These are phyloP conservation scores for Diaprepes abbreviatus DNA, from an alignment of 2,888 invertebrate genomes.

Conservation along the genomic window DNA sequence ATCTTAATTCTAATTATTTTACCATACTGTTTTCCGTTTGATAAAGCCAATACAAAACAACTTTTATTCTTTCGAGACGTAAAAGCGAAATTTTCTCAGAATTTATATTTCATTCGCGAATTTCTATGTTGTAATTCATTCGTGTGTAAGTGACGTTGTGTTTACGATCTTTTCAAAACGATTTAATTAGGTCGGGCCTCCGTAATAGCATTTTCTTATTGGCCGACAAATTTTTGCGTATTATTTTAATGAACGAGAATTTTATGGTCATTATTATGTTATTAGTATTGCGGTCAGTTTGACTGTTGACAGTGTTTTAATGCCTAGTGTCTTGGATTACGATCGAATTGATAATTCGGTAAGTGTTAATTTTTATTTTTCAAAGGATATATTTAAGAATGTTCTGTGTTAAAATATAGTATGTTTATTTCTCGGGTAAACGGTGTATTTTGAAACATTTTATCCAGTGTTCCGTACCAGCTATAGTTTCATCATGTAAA, in stretches of 20 bases:
- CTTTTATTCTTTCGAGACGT: constrained; percentile 4
- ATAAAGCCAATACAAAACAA: neutral
- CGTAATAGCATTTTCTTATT: neutral
- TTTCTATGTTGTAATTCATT: constrained; percentile 7
- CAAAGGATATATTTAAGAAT: too few relatives aligned
- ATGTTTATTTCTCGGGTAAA: too few relatives aligned
- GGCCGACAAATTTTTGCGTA: neutral
- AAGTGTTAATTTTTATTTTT: too few relatives aligned
- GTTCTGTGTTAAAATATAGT: too few relatives aligned
- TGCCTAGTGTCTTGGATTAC: neutral
- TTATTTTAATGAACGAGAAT: neutral
- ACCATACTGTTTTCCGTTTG: neutral
- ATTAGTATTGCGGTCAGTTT: neutral
- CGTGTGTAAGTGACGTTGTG: constrained; percentile 12
- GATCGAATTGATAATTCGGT: too few relatives aligned
- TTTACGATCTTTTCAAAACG: constrained; percentile 6
- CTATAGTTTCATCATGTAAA: too few relatives aligned
- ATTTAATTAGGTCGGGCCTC: constrained; percentile 18
- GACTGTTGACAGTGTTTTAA: neutral
- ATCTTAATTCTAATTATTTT: too few relatives aligned
- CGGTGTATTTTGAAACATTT: too few relatives aligned
- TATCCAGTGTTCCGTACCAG: too few relatives aligned
- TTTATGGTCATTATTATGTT: neutral
- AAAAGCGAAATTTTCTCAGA: constrained; percentile 5
- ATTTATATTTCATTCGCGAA: neutral